These are phyloP conservation scores for Trichopoda pennipes DNA, from an alignment of 2,888 invertebrate genomes.

Conservation along the genomic window DNA sequence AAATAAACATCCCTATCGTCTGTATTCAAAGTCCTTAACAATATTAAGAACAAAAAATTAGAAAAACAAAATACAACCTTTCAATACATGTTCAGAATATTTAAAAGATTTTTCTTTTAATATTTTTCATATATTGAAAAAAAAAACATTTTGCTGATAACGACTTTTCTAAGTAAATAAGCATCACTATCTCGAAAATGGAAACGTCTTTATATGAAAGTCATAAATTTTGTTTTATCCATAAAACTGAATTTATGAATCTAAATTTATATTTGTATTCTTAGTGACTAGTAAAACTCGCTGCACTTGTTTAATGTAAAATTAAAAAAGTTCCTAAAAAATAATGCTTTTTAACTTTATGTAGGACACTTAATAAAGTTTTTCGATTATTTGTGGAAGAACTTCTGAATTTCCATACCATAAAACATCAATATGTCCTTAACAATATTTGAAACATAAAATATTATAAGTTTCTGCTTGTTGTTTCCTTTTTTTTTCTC, in stretches of 20 bases:
- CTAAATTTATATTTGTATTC: not conserved
- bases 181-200: not conserved
- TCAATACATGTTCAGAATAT: too few species aligned
- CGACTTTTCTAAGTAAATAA: too few species aligned
- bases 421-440: slow-evolving; percentile 68
- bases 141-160: too few species aligned
- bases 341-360: slow-evolving; percentile 37
- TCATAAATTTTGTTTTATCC: slow-evolving; percentile 11
- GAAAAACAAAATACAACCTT: too few species aligned
- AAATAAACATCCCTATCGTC: too few species aligned
- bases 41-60: too few species aligned
- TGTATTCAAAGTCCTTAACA: too few species aligned
- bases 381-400: slow-evolving; percentile 37
- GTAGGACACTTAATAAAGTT: slow-evolving; percentile 48
- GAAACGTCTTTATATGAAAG: slow-evolving; percentile 14
- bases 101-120: too few species aligned
- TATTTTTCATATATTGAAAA: too few species aligned
- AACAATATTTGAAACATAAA: slow-evolving; percentile 61
- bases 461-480: slow-evolving; percentile 53
- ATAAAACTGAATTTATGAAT: slow-evolving; percentile 2
- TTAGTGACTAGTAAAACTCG: not conserved
- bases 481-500: slow-evolving; percentile 18
- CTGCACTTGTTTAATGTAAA: slow-evolving; percentile 5
- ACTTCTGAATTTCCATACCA: slow-evolving; percentile 62
- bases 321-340: slow-evolving; percentile 4